Conservation (phyloP, 2,888 invertebrate genomes). For the Acronicta aceris region DNA sequence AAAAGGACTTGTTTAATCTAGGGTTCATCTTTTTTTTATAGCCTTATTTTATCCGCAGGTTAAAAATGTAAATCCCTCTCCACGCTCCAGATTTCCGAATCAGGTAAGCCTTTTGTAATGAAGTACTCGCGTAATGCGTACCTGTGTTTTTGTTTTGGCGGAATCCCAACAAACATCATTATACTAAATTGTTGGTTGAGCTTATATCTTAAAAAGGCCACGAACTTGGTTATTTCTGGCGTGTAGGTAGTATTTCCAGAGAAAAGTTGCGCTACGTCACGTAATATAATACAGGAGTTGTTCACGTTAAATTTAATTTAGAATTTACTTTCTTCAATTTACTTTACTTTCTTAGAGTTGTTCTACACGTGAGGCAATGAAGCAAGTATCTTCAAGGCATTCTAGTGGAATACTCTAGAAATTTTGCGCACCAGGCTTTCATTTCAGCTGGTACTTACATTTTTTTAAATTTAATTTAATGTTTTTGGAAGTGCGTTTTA, state of each 20-base stretch:
- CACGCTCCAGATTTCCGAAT: conserved; percentile 74
- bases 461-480: too few species aligned
- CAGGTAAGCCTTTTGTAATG: conserved; percentile 81
- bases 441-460: conserved; percentile 46
- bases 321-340: conserved; percentile 51
- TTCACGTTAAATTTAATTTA: conserved; percentile 54
- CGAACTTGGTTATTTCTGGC: conserved; percentile 35
- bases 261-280: conserved; percentile 37
- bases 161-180: conserved; percentile 56
- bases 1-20: conserved; percentile 60
- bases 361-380: conserved; percentile 51
- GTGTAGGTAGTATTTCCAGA: conserved; percentile 27
- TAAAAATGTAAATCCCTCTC: conserved; percentile 77
- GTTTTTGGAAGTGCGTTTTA: too few species aligned
- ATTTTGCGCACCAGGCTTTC: conserved; percentile 47
- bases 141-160: conserved; percentile 70
- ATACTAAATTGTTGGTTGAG: conserved; percentile 50
- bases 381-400: conserved; percentile 35
- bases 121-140: conserved; percentile 71
- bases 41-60: conserved; percentile 67
- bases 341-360: conserved; percentile 48
- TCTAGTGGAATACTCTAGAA: conserved; percentile 49
- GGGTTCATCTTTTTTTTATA: conserved; percentile 63
- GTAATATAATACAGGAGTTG: conserved; percentile 51
- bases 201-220: conserved; percentile 57